Conservation (phyloP, 2,888 invertebrate species). For the Yponomeuta evonymella region DNA sequence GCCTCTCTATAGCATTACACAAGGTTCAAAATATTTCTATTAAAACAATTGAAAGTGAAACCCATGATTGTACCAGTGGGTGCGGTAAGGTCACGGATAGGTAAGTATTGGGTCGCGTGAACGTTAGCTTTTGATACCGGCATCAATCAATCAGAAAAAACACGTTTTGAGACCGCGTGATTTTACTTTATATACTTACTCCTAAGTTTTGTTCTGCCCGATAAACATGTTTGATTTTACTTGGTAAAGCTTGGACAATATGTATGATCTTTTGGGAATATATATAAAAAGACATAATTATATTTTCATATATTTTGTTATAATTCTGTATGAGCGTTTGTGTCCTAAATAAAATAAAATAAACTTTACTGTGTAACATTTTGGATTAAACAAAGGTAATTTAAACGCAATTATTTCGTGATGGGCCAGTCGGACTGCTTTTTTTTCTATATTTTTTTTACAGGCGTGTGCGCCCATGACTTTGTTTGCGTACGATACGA, state of each 20-base stretch:
- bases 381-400: neutral
- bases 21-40: neutral
- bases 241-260: no score
- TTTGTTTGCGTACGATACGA: no score
- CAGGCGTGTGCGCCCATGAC: no score
- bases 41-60: constrained; percentile 3
- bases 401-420: neutral
- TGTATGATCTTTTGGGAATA: no score
- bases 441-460: neutral
- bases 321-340: no score
- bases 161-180: neutral
- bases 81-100: neutral
- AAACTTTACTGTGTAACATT: neutral
- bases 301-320: no score
- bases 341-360: no score
- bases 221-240: no score
- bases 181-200: no score
- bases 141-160: neutral
- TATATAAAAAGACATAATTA: no score
- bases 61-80: neutral
- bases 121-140: neutral
- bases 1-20: no score
- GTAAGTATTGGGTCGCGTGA: neutral
- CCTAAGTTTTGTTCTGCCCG: no score
- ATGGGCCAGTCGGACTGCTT: neutral